A percentile compares a stretch with the other conserved stretches of the same genome.
These are phyloP conservation scores for Lepilemur ruficaudatus DNA, from an alignment of 2,797 vertebrate species.

Conservation along the genomic window DNA sequence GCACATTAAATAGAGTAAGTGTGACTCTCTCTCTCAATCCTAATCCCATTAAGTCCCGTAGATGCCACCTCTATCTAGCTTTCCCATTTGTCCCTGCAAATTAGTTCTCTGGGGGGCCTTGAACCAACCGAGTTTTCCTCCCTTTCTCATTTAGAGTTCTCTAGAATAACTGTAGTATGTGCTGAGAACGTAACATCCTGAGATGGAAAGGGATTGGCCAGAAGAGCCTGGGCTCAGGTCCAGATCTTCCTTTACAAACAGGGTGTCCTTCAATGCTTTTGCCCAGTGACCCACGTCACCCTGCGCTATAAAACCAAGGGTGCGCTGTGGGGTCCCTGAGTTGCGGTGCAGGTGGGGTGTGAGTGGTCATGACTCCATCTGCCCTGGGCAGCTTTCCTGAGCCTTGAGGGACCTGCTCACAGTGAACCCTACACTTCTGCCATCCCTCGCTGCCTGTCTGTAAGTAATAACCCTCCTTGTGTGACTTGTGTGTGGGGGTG, in stretches of 20 bases:
- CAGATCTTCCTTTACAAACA: background rate
- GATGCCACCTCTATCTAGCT: background rate
- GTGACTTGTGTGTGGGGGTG: background rate
- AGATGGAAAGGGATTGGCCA: background rate
- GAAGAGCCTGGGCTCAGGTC: background rate
- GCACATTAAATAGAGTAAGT: background rate
- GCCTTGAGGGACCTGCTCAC: background rate
- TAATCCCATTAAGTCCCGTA: background rate
- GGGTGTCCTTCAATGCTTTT: background rate
- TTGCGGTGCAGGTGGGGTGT: too few species aligned
- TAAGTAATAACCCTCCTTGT: background rate
- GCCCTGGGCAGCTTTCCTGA: background rate
- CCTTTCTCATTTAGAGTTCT: background rate
- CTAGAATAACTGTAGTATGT: background rate
- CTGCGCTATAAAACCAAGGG: background rate
- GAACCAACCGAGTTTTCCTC: background rate
- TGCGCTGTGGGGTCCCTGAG: background rate
- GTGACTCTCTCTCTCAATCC: background rate
- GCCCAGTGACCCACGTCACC: background rate
- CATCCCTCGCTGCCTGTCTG: background rate
- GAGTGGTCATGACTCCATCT: background rate
- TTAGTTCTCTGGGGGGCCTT: background rate
- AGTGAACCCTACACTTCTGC: background rate
- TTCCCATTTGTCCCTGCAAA: background rate
- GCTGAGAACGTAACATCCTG: background rate